Conservation (phyloP, 2,888 invertebrate species). For the Pollenia labialis region DNA sequence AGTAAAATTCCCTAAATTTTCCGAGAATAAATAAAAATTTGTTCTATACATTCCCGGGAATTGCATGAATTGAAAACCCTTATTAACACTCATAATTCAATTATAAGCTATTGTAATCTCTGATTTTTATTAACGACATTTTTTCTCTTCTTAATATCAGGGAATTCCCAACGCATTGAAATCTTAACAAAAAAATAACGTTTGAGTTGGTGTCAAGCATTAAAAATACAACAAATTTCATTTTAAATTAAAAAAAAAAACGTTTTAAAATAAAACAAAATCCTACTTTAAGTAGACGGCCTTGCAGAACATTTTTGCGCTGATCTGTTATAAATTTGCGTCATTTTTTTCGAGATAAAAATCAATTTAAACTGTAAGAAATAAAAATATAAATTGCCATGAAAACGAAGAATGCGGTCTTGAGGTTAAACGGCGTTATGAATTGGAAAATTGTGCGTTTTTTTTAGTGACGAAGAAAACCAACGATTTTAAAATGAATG, state of each 20-base stretch:
- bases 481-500: conserved; percentile 13
- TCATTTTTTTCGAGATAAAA: conserved; percentile 12
- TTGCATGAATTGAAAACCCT: too few species aligned
- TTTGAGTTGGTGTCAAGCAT: conserved; percentile 15
- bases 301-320: conserved; percentile 27
- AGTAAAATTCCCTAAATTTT: too few species aligned
- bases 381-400: background rate
- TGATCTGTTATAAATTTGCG: conserved; percentile 12
- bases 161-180: conserved; percentile 33
- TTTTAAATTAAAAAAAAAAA: conserved; percentile 9
- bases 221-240: background rate
- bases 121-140: background rate
- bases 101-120: background rate
- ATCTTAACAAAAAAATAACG: background rate
- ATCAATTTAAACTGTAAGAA: background rate
- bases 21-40: too few species aligned
- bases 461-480: background rate
- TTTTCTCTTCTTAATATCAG: background rate
- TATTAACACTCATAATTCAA: too few species aligned
- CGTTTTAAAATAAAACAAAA: conserved; percentile 31
- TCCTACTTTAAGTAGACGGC: conserved; percentile 36
- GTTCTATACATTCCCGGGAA: too few species aligned
- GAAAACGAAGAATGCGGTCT: conserved; percentile 17
- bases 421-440: conserved; percentile 15
- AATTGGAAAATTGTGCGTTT: conserved; percentile 30